Percentiles rank a stretch among this genome's conserved stretches.
These are phyloP conservation scores for Hylaeus anthracinus DNA, from an alignment of 1,140 invertebrate genomes.

Conservation along the genomic window DNA sequence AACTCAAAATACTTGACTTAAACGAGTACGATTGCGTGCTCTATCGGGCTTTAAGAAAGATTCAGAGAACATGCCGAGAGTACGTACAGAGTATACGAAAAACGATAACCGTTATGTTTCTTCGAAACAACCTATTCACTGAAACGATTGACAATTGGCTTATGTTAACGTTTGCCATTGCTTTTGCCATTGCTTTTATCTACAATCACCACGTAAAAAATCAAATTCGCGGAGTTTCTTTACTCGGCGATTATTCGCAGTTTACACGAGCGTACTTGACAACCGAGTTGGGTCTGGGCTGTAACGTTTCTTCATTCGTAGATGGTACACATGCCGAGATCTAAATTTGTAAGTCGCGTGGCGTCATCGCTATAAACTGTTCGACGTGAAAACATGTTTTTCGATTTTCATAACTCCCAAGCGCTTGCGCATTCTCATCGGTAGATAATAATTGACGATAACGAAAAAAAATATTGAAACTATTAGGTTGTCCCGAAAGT, in stretches of 20 bases:
- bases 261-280: constrained; percentile 26
- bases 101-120: neutral
- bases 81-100: neutral
- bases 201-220: neutral
- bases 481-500: no score
- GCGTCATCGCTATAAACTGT: constrained; percentile 66
- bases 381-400: constrained; percentile 53
- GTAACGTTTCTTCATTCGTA: constrained; percentile 40
- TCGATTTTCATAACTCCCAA: constrained; percentile 20
- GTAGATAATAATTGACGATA: neutral
- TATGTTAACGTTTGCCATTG: neutral
- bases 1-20: neutral
- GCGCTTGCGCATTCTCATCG: neutral
- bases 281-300: constrained; percentile 19
- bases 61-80: neutral
- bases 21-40: neutral
- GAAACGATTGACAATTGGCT: neutral
- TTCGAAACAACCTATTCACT: neutral
- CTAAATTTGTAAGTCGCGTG: constrained; percentile 63
- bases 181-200: neutral
- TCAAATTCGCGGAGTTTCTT: neutral
- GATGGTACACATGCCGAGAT: constrained; percentile 46
- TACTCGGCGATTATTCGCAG: neutral
- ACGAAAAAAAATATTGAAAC: neutral
- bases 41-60: neutral